A percentile compares a stretch with the other conserved stretches of the same genome.
phyloP scores from a whole-genome alignment of 2,888 invertebrate genomes.

The Pseudococcus jackbeardsleyi region DNA sequence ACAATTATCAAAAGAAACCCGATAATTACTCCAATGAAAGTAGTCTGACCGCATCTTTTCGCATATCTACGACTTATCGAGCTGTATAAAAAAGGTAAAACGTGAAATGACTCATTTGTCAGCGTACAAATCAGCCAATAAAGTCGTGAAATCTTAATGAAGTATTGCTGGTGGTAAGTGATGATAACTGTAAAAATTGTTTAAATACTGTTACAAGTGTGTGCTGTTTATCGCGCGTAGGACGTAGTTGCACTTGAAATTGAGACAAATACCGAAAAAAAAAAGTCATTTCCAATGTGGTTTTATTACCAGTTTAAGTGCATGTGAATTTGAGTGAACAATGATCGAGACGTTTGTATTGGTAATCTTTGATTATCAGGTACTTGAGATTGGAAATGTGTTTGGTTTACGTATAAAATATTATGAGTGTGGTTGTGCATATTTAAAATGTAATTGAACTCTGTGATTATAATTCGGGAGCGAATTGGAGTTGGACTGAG shows the following conservation, averaged over 20 bases:
- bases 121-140: constrained; percentile 20
- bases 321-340: neutral
- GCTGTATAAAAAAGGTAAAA: constrained; percentile 23
- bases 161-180: constrained; percentile 1
- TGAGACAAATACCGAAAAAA: neutral
- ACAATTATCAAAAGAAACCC: constrained; percentile 14
- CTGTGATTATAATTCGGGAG: neutral
- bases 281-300: neutral
- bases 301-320: neutral
- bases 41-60: constrained; percentile 3
- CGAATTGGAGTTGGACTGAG: neutral
- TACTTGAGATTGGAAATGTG: neutral
- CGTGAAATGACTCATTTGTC: constrained; percentile 23
- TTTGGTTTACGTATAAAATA: neutral
- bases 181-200: constrained; percentile 21
- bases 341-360: neutral
- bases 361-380: neutral
- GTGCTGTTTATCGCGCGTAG: neutral
- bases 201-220: neutral
- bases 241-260: neutral
- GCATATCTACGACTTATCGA: neutral
- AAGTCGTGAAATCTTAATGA: constrained; percentile 25
- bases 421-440: neutral
- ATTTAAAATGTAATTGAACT: neutral
- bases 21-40: constrained; percentile 20